phyloP scores from a whole-genome alignment of 2,888 invertebrate species.

The Eucera pruinosa region DNA sequence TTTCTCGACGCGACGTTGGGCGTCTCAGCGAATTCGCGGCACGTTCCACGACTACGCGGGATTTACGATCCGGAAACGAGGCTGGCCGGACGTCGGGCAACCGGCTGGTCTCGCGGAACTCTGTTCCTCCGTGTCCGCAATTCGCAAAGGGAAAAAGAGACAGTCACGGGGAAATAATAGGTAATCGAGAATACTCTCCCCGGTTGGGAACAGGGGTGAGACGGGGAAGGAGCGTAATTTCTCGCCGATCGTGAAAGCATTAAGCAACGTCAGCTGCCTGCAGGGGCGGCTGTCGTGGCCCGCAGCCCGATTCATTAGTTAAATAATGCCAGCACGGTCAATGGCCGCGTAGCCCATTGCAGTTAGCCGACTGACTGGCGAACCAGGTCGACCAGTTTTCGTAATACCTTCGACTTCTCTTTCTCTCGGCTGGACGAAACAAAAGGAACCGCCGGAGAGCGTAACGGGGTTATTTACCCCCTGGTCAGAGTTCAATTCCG shows the following conservation, averaged over 20 bases:
- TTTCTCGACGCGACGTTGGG: slow-evolving; percentile 1
- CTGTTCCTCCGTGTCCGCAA: slow-evolving; percentile 3
- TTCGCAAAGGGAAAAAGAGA: slow-evolving; percentile 13
- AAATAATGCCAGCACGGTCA: slow-evolving; percentile 66
- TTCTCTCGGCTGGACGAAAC: slow-evolving; percentile 33
- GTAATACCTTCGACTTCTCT: slow-evolving; percentile 40
- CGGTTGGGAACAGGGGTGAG: neutral
- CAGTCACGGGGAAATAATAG: too few relatives aligned
- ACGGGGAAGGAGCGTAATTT: slow-evolving; percentile 64
- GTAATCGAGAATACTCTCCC: slow-evolving; percentile 45
- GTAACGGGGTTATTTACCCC: slow-evolving; percentile 50
- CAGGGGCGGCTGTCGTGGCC: slow-evolving; percentile 63
- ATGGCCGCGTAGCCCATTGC: slow-evolving; percentile 57
- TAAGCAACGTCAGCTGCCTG: slow-evolving; percentile 72
- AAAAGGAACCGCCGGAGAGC: slow-evolving; percentile 38
- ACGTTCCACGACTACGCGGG: slow-evolving; percentile 21
- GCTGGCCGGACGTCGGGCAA: slow-evolving; percentile 15
- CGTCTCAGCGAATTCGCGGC: slow-evolving; percentile 20
- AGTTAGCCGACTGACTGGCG: slow-evolving; percentile 53
- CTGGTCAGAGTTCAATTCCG: slow-evolving; percentile 14
- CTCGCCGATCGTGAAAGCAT: slow-evolving; percentile 67
- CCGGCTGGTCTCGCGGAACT: neutral
- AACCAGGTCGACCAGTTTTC: slow-evolving; percentile 66
- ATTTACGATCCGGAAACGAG: slow-evolving; percentile 24
- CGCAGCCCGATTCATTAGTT: slow-evolving; percentile 68